Evolutionary conservation across 1,140 invertebrate genomes (phyloP).

Genomic region (Drosophila varians): DNA sequence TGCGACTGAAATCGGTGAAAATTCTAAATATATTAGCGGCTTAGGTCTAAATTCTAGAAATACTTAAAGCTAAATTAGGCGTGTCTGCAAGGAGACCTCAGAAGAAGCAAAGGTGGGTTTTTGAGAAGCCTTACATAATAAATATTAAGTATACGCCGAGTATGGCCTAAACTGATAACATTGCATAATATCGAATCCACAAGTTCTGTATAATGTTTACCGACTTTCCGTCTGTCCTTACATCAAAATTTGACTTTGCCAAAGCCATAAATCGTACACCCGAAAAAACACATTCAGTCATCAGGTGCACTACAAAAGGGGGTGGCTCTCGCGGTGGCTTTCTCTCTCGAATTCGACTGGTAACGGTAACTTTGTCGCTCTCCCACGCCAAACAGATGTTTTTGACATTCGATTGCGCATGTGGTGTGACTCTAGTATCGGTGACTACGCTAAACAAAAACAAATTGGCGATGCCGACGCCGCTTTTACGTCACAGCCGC

Average conservation of each 20-base stretch:
- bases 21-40: conserved; percentile 7
- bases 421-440: conserved; percentile 30
- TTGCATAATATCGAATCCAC: conserved; percentile 35
- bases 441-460: conserved; percentile 75
- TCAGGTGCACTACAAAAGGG: conserved; percentile 44
- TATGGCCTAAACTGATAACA: conserved; percentile 8
- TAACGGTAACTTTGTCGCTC: conserved; percentile 32
- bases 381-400: conserved; percentile 68
- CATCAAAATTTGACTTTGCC: conserved; percentile 36
- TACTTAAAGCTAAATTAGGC: conserved; percentile 25
- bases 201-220: conserved; percentile 31
- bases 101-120: conserved; percentile 17
- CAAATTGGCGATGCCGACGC: conserved; percentile 56
- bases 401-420: conserved; percentile 62
- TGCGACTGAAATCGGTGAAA: conserved; percentile 6
- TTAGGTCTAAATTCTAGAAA: neutral
- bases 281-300: conserved; percentile 24
- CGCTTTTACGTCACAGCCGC: conserved; percentile 62
- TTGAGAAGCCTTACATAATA: conserved; percentile 18
- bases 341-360: conserved; percentile 6
- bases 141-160: conserved; percentile 3
- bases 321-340: conserved; percentile 4
- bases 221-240: conserved; percentile 26
- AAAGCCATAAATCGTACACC: conserved; percentile 23
- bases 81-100: conserved; percentile 13